Evolutionary conservation across 2,888 invertebrate species (phyloP), one percentile per base, ranked within the genome.

Genomic region (Chrysolina haemoptera): DNA sequence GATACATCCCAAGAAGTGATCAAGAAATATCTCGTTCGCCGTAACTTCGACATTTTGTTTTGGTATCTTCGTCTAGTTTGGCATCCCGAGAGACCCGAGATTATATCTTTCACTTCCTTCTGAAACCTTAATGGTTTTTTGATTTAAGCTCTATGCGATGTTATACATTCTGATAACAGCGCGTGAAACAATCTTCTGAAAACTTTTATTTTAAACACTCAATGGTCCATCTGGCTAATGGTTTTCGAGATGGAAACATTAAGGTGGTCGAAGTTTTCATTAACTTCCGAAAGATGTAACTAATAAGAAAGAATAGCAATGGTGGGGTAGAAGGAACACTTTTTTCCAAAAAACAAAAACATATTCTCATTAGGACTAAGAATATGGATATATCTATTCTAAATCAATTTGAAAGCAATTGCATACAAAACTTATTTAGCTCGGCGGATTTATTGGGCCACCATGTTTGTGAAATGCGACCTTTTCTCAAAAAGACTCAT

Each of bases 81-180:
- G 64, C 16, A 59, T 59, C 59, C 59, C 59, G 22, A 22, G 59
- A 35, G 59, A 53, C 73, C 72, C 78, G 78, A 83, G 84, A 84
- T 84, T 83, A 84, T 83, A 84, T 83, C 84, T 83, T 82, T 83
- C 80, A 81, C 78, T 71, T 78, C 77, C 80, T 77, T 79, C 79
- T 84, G 83, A 84, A 84, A 84, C 84, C 83, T 84, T 84, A 84
- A 84, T 84, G 83, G 84, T 84, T 84, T 84, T 84, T 84, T 84
- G 83, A 84, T 84, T 84, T 83, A 84, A 84, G 82, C 80, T 74
- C 76, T 74, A 76, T 80, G 81, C 81, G 81, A 82, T 82, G 83
- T 83, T 82, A 82, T 84, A 84, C 84, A 84, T 84, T 82, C 80
- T 83, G 83, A 82, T 76, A 78, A 71, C 68, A 73, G 71, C 66